Evolutionary conservation across 2,797 vertebrate genomes (phyloP).

Genomic region (Lepilemur septentrionalis): DNA sequence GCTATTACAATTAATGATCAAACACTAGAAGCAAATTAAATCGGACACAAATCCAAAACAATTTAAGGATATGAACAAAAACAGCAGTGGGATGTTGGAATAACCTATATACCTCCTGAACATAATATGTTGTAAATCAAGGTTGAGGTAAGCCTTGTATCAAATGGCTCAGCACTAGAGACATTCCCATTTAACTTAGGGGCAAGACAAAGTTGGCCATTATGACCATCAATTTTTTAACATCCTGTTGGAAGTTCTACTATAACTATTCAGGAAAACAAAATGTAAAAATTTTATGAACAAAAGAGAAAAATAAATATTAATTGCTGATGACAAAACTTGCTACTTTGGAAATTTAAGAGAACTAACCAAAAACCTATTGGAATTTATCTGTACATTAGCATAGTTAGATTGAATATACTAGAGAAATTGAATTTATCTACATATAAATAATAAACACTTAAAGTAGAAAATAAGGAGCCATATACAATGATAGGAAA

Average conservation of each 20-base stretch:
- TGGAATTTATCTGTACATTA: background rate
- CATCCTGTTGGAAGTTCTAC: background rate
- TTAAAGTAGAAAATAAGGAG: background rate
- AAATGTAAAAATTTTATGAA: background rate
- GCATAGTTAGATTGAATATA: background rate
- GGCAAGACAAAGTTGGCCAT: background rate
- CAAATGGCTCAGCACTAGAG: background rate
- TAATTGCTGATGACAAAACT: background rate
- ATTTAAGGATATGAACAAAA: background rate
- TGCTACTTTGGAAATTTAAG: background rate
- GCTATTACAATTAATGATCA: background rate
- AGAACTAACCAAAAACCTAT: background rate
- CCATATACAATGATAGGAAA: background rate
- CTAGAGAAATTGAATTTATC: background rate
- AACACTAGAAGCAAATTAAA: background rate
- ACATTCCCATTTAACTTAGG: background rate
- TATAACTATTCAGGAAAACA: background rate
- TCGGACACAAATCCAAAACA: background rate
- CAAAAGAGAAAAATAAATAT: background rate
- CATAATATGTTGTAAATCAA: background rate
- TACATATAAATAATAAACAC: background rate
- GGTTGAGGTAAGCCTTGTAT: background rate
- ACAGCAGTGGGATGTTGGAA: background rate
- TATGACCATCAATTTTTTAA: background rate
- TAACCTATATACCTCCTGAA: background rate